A percentile compares a stretch with the other conserved stretches of the same genome.
phyloP scores from a whole-genome alignment of 1,140 invertebrate species.

The Hydropsyche tenuis region DNA sequence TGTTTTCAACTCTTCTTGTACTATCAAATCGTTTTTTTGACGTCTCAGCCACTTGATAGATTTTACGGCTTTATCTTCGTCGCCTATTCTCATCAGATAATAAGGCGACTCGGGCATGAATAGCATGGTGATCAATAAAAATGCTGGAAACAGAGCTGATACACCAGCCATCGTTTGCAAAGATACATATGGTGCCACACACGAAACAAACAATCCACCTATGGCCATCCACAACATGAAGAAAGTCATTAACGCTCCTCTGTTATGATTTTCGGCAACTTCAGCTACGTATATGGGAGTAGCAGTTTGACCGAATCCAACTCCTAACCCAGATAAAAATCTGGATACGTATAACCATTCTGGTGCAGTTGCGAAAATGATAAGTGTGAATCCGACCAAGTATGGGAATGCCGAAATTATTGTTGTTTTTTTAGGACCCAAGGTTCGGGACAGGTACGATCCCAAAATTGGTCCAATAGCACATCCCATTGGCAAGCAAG shows the following conservation, averaged over 20 bases:
- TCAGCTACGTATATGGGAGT: slow-evolving; percentile 48
- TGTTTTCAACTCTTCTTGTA: slow-evolving; percentile 45
- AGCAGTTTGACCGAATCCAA: slow-evolving; percentile 47
- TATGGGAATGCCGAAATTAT: slow-evolving; percentile 52
- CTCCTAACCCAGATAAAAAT: slow-evolving; percentile 45
- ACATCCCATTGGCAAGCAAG: slow-evolving; percentile 48
- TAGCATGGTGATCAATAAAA: slow-evolving; percentile 39
- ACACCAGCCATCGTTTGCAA: slow-evolving; percentile 46
- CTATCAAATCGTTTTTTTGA: slow-evolving; percentile 41
- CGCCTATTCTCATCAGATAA: slow-evolving; percentile 43
- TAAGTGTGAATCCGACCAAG: slow-evolving; percentile 52
- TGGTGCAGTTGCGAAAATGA: slow-evolving; percentile 54
- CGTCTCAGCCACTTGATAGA: slow-evolving; percentile 43
- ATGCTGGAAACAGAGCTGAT: slow-evolving; percentile 41
- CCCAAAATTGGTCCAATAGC: slow-evolving; percentile 48
- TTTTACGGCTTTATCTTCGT: slow-evolving; percentile 44
- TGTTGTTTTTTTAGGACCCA: slow-evolving; percentile 55
- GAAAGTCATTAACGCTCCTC: slow-evolving; percentile 45
- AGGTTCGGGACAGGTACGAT: slow-evolving; percentile 51
- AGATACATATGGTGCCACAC: slow-evolving; percentile 41
- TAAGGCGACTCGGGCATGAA: slow-evolving; percentile 48
- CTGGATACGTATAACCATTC: slow-evolving; percentile 46
- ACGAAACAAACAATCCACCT: slow-evolving; percentile 42
- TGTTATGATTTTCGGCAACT: slow-evolving; percentile 48
- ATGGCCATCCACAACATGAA: slow-evolving; percentile 39